Conservation (phyloP, 2,113 vertebrate genomes). For the Salvator merianae region DNA sequence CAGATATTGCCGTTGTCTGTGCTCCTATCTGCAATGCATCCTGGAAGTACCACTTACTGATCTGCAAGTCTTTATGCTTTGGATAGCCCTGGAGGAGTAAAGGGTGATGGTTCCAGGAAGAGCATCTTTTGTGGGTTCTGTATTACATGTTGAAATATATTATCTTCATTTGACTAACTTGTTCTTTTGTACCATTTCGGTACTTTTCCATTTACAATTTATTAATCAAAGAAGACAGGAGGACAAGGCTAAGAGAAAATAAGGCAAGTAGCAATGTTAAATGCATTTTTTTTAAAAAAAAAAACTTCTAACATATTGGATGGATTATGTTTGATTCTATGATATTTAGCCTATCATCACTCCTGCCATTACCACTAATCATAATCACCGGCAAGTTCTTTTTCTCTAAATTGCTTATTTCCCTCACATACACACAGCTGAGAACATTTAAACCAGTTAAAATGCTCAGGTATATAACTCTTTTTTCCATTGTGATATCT, state of each 20-base stretch:
- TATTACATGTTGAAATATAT: not conserved
- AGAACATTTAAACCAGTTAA: conserved; percentile 52
- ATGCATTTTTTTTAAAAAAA: conserved; percentile 58
- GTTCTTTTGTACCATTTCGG: conserved; percentile 39
- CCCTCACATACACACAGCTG: conserved; percentile 51
- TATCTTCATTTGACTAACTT: conserved; percentile 47
- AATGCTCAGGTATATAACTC: conserved; percentile 14
- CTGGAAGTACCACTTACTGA: too few relatives aligned
- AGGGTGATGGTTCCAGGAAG: too few relatives aligned
- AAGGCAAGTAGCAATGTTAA: conserved; percentile 40
- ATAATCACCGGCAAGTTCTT: conserved; percentile 37
- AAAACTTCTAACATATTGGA: conserved; percentile 32
- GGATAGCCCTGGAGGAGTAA: too few relatives aligned
- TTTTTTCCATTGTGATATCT: conserved; percentile 19
- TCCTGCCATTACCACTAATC: conserved; percentile 34
- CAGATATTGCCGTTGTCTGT: too few relatives aligned
- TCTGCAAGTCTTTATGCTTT: too few relatives aligned
- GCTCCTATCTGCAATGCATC: too few relatives aligned
- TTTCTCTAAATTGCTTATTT: conserved; percentile 42
- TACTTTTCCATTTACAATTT: conserved; percentile 62
- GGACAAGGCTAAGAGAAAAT: conserved; percentile 45
- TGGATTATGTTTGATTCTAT: conserved; percentile 48
- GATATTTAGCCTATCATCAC: conserved; percentile 39
- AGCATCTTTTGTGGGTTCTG: not conserved
- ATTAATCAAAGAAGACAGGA: conserved; percentile 65